phyloP scores from a whole-genome alignment of 2,888 invertebrate species.

The Rhagonycha fulva region DNA sequence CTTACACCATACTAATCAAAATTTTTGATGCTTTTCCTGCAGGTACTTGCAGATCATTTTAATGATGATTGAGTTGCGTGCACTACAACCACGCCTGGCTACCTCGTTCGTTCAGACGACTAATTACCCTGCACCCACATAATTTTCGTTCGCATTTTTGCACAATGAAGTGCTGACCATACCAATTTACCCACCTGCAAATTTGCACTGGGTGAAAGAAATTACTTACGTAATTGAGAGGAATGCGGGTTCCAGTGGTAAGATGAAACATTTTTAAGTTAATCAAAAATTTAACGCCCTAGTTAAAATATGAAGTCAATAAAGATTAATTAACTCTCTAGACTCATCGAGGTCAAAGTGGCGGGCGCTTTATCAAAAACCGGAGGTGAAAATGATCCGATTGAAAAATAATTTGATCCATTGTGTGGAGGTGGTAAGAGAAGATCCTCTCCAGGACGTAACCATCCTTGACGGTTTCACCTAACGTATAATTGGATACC shows the following conservation, averaged over 20 bases:
- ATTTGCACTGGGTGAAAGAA: not conserved
- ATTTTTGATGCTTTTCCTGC: too few relatives aligned
- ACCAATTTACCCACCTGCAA: not conserved
- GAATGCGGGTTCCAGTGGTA: too few relatives aligned
- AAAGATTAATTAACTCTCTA: not conserved
- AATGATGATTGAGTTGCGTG: not conserved
- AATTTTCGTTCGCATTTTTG: too few relatives aligned
- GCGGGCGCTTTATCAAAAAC: not conserved
- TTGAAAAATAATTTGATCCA: too few relatives aligned
- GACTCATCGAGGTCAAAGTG: not conserved
- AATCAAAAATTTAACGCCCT: not conserved
- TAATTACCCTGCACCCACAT: not conserved
- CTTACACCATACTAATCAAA: too few relatives aligned
- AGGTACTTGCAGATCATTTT: not conserved
- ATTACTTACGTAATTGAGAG: too few relatives aligned
- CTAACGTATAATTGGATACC: too few relatives aligned
- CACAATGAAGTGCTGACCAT: too few relatives aligned
- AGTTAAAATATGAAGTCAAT: not conserved
- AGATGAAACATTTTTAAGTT: not conserved
- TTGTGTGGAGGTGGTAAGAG: too few relatives aligned
- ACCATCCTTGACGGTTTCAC: too few relatives aligned
- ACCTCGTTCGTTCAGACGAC: not conserved
- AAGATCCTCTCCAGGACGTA: too few relatives aligned
- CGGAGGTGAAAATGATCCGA: too few relatives aligned
- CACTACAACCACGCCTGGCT: not conserved